Conservation (phyloP, 2,888 invertebrate genomes). For the Drosophila prostipennis region DNA sequence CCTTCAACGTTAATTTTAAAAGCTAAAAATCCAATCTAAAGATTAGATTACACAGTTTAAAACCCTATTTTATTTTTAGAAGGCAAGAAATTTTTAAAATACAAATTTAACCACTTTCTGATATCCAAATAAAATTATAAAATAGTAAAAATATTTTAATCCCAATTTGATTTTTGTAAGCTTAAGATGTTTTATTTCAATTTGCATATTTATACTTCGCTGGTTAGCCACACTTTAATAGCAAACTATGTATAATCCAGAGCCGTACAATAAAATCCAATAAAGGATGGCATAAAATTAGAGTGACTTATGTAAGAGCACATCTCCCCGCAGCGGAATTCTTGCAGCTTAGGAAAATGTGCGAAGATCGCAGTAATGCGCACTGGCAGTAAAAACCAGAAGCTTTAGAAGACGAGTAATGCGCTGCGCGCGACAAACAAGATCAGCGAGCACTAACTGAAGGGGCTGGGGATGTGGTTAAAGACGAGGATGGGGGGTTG, state of each 20-base stretch:
- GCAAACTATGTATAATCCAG: conserved; percentile 5
- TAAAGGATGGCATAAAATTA: conserved; percentile 31
- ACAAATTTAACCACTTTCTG: too few relatives aligned
- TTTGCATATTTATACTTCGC: neutral
- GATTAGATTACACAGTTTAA: too few relatives aligned
- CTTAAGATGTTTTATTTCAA: neutral
- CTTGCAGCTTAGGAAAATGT: conserved; percentile 32
- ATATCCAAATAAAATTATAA: too few relatives aligned
- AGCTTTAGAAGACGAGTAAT: conserved; percentile 73
- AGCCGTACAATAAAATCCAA: conserved; percentile 17
- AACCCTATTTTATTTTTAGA: too few relatives aligned
- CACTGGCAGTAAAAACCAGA: conserved; percentile 75
- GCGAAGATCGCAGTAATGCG: conserved; percentile 59
- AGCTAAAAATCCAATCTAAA: too few relatives aligned
- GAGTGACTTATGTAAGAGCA: conserved; percentile 22
- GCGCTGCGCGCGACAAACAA: conserved; percentile 77
- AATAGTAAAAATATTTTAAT: too few relatives aligned
- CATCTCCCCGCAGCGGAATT: conserved; percentile 1
- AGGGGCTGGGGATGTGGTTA: conserved; percentile 13
- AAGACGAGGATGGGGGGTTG: neutral
- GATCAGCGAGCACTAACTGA: conserved; percentile 73
- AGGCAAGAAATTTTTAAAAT: too few relatives aligned
- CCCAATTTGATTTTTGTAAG: neutral
- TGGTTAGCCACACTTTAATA: conserved; percentile 10
- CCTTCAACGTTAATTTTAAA: neutral